Conservation (phyloP, 2,797 vertebrate species). For the Hybognathus amarus region DNA sequence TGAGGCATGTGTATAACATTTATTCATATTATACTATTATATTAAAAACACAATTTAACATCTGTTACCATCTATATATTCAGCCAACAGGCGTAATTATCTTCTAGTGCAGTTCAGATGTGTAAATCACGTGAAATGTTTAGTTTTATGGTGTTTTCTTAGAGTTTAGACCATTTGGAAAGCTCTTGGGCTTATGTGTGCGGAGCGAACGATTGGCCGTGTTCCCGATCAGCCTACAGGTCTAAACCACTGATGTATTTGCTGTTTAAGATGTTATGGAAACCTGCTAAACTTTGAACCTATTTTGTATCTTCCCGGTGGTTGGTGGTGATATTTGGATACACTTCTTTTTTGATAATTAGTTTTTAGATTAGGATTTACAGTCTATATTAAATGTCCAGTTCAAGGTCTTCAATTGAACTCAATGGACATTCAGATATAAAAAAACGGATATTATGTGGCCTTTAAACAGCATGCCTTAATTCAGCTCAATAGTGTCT, state of each 20-base stretch:
- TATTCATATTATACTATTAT: not conserved
- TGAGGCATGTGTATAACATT: not conserved
- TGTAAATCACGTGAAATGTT: slow-evolving; percentile 60
- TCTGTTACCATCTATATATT: slow-evolving; percentile 45
- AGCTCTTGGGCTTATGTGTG: slow-evolving; percentile 54
- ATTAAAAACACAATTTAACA: not conserved
- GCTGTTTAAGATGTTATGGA: slow-evolving; percentile 37
- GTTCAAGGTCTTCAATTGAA: not conserved
- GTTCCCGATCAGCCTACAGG: slow-evolving; percentile 64
- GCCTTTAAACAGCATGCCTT: not conserved
- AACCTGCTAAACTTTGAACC: slow-evolving; percentile 1
- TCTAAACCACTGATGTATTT: slow-evolving; percentile 47
- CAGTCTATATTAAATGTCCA: not conserved
- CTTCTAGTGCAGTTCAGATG: slow-evolving; percentile 46
- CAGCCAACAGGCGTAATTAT: slow-evolving; percentile 57
- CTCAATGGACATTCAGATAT: not conserved
- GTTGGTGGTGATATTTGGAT: not conserved
- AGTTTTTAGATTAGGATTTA: not conserved
- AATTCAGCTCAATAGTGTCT: not conserved
- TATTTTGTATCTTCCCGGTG: not conserved
- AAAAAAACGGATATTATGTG: not conserved
- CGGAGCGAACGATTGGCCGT: slow-evolving; percentile 53
- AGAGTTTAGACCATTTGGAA: slow-evolving; percentile 58
- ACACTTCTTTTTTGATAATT: not conserved
- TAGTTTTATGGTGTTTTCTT: slow-evolving; percentile 64